Conservation (phyloP, 2,888 invertebrate genomes). For the Timema cristinae region DNA sequence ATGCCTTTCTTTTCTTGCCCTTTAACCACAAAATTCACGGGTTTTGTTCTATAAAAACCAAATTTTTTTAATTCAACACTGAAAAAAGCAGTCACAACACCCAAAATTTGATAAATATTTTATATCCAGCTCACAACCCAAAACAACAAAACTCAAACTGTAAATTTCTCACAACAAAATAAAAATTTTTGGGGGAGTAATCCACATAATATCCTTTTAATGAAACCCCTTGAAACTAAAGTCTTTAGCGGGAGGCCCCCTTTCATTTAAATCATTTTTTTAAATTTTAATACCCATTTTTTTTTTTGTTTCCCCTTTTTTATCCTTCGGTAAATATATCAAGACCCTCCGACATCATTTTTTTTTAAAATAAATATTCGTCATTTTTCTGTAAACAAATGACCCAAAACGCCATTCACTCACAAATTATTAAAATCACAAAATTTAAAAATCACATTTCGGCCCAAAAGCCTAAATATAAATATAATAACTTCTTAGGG, state of each 20-base stretch:
- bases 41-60: background rate
- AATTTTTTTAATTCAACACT: background rate
- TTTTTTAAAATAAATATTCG: too few relatives aligned
- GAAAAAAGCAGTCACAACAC: background rate
- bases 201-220: background rate
- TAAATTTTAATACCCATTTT: too few relatives aligned
- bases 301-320: too few relatives aligned
- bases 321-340: too few relatives aligned
- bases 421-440: too few relatives aligned
- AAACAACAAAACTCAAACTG: background rate
- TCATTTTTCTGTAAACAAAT: too few relatives aligned
- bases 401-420: too few relatives aligned
- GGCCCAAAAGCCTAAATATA: too few relatives aligned
- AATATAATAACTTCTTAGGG: too few relatives aligned
- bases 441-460: too few relatives aligned
- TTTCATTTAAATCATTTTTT: background rate
- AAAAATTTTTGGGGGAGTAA: background rate
- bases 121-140: background rate
- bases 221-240: background rate
- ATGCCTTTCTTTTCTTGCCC: background rate
- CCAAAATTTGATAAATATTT: background rate
- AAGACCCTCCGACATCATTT: too few relatives aligned
- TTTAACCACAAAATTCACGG: background rate
- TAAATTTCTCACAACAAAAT: background rate
- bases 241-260: background rate